phyloP scores from a whole-genome alignment of 2,888 invertebrate species.

The Callyntrura guangdongensis region DNA sequence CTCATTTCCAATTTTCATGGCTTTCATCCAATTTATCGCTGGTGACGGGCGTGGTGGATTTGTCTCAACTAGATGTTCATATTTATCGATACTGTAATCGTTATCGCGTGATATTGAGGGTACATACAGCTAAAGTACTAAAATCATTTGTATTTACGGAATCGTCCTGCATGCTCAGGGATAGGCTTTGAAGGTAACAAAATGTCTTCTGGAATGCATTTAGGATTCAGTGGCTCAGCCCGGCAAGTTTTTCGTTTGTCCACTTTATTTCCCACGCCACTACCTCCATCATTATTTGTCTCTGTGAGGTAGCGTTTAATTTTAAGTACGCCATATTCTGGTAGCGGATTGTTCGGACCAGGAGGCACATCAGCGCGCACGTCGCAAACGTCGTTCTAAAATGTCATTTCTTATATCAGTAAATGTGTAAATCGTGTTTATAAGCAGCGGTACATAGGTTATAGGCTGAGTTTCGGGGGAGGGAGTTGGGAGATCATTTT shows the following conservation, averaged over 20 bases:
- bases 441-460: too few species aligned
- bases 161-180: slow-evolving; percentile 33
- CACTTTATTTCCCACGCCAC: neutral
- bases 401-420: too few species aligned
- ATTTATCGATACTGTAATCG: too few species aligned
- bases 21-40: slow-evolving; percentile 52
- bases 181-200: slow-evolving; percentile 36
- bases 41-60: neutral
- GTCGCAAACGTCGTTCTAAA: slow-evolving; percentile 33
- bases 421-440: too few species aligned
- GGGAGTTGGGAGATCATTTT: too few species aligned
- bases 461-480: too few species aligned
- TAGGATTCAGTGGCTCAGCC: slow-evolving; percentile 1
- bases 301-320: slow-evolving; percentile 13
- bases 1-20: slow-evolving; percentile 57
- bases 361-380: slow-evolving; percentile 31
- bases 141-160: slow-evolving; percentile 17
- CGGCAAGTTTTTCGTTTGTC: slow-evolving; percentile 36
- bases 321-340: slow-evolving; percentile 52
- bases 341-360: slow-evolving; percentile 45
- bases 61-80: slow-evolving; percentile 41
- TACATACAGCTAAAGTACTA: neutral
- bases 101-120: too few species aligned
- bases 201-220: slow-evolving; percentile 62
- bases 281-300: neutral